Evolutionary conservation across 1,140 invertebrate species (phyloP), one percentile per base, ranked within the genome.

Genomic region (Eubasilissa regina): DNA sequence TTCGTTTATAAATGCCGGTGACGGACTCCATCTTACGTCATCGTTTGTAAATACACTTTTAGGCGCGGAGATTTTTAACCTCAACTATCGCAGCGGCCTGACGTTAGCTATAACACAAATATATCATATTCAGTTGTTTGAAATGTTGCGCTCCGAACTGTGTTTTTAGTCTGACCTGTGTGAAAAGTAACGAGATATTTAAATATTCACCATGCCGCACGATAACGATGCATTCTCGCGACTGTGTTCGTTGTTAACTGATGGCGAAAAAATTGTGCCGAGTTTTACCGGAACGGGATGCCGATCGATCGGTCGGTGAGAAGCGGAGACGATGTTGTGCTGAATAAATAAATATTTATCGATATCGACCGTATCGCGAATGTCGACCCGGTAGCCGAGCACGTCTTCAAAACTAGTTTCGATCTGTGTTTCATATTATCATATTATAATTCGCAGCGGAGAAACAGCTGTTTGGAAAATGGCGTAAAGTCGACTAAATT

Each of bases 41-140:
- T 47, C 75, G 60, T 77, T 77, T 77, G 75, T 77, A 77, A 77
- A 77, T 77, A 77, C 47, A 55, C 60, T 45, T 60, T 53, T 53
- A 74, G 70, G 51, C 48, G 70, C 48, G 70, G 70, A 56, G 70
- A 74, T 74, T 74, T 56, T 74, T 74, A 74, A 74, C 70, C 70
- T 74, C 70, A 74, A 74, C 70, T 19, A 55, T 19, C 68, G 68
- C 19, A 68, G 64, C 45, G 45, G 66, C 66, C 35, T 10, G 15
- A 35, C 45, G 66, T 19, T 70, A 15, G 17, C 13, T 45, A 45
- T 12, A 19, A n/a, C n/a, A 21, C 11, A 15, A 58, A 25, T 15
- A 21, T 47, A 53, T n/a, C 51, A 12, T 10, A 19, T 12, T 13
- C 19, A 25, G 17, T 70, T 48, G 66, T 70, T 70, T 17, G 48